These are phyloP conservation scores for Chymomyza procnemis DNA, from an alignment of 2,888 invertebrate genomes.

Conservation along the genomic window DNA sequence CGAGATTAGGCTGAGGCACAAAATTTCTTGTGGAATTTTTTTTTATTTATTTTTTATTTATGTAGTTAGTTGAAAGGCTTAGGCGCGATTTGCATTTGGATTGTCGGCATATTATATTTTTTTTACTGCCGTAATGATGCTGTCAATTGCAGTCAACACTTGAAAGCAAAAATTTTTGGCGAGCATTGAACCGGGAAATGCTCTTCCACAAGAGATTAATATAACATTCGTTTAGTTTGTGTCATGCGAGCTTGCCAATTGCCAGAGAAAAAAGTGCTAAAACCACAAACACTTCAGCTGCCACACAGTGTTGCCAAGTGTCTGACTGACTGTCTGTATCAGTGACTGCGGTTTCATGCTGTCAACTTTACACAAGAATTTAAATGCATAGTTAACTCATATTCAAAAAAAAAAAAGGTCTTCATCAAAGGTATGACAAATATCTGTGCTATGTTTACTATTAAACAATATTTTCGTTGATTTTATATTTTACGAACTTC, in stretches of 20 bases:
- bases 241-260: slow-evolving; percentile 36
- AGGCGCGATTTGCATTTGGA: slow-evolving; percentile 9
- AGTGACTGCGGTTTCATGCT: slow-evolving; percentile 50
- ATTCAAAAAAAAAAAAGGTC: no score
- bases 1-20: slow-evolving; percentile 44
- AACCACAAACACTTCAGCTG: slow-evolving; percentile 58
- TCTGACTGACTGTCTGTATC: slow-evolving; percentile 26
- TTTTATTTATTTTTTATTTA: neutral
- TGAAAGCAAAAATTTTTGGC: neutral
- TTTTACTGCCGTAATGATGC: slow-evolving; percentile 36
- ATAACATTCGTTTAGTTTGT: slow-evolving; percentile 44
- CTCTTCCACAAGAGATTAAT: slow-evolving; percentile 59
- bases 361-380: slow-evolving; percentile 42
- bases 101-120: slow-evolving; percentile 7
- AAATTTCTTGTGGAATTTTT: neutral
- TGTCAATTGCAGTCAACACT: slow-evolving; percentile 39
- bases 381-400: no score
- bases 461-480: no score
- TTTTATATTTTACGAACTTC: no score
- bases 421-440: no score
- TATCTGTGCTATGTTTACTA: no score
- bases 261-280: slow-evolving; percentile 56
- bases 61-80: slow-evolving; percentile 46
- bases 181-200: slow-evolving; percentile 49
- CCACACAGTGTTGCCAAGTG: slow-evolving; percentile 21